A percentile compares a stretch with the other conserved stretches of the same genome.
Evolutionary conservation across 2,113 vertebrate species (phyloP).

Genomic region (Montifringilla adamsi): DNA sequence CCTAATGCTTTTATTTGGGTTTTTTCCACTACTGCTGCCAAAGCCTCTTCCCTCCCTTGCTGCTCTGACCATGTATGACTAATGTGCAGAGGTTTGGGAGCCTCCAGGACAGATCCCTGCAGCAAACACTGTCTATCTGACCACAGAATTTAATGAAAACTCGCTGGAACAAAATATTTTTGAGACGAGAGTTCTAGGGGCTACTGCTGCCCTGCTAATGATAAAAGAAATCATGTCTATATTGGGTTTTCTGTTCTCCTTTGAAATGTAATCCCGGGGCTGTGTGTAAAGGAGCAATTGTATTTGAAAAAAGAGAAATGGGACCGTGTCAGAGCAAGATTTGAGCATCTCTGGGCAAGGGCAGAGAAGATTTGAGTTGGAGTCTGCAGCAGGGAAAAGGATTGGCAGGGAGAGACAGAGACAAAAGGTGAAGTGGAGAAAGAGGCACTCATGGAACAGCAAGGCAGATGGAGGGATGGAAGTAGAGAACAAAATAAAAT

Average conservation of each 20-base stretch:
- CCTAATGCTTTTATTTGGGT: neutral
- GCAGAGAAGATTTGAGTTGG: neutral
- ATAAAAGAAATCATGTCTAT: conserved; percentile 4
- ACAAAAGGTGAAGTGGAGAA: neutral
- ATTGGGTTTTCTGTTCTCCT: conserved; percentile 17
- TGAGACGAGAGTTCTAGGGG: neutral
- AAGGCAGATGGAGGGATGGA: neutral
- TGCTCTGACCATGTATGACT: neutral
- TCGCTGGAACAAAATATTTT: neutral
- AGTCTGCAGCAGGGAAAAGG: neutral
- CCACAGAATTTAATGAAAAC: conserved; percentile 1
- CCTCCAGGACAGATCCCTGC: neutral
- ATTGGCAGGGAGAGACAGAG: neutral
- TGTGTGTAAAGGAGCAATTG: conserved; percentile 27
- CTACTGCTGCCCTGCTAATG: neutral
- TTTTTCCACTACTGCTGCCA: neutral
- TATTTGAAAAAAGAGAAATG: conserved; percentile 2
- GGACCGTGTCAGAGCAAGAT: neutral
- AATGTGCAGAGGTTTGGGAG: neutral
- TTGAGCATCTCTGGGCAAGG: neutral
- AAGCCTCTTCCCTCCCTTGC: neutral
- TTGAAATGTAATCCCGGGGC: conserved; percentile 19
- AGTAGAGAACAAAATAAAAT: neutral
- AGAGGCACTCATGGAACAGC: neutral
- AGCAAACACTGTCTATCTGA: neutral